phyloP scores from a whole-genome alignment of 2,888 invertebrate species.

The Melangyna quadrimaculata region DNA sequence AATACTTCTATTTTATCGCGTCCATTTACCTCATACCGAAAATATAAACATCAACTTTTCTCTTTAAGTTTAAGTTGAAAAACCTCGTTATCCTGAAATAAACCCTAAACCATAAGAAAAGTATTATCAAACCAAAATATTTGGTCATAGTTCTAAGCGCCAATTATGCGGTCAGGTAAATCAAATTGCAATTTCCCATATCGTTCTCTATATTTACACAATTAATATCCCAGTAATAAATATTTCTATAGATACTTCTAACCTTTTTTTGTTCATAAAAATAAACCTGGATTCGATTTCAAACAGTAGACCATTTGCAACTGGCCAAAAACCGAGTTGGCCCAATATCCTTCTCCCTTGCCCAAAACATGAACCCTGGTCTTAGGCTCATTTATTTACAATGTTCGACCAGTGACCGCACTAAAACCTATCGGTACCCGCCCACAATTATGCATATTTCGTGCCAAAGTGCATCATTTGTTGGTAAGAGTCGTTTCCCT shows the following conservation, averaged over 20 bases:
- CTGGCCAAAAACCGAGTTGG: slow-evolving; percentile 60
- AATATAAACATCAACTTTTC: background rate
- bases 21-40: slow-evolving; percentile 4
- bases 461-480: slow-evolving; percentile 69
- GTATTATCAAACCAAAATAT: slow-evolving; percentile 43
- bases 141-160: slow-evolving; percentile 56
- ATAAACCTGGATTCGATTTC: background rate
- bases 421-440: slow-evolving; percentile 62
- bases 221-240: slow-evolving; percentile 67
- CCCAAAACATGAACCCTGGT: slow-evolving; percentile 14
- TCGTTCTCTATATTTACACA: slow-evolving; percentile 28
- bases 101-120: slow-evolving; percentile 4
- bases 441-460: slow-evolving; percentile 67
- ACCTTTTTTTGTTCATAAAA: background rate
- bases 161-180: slow-evolving; percentile 70
- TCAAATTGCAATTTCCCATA: slow-evolving; percentile 64
- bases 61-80: slow-evolving; percentile 35
- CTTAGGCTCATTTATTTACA: slow-evolving; percentile 56
- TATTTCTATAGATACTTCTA: slow-evolving; percentile 1
- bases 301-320: slow-evolving; percentile 42
- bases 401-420: slow-evolving; percentile 66
- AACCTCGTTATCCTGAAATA: slow-evolving; percentile 29
- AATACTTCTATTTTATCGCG: no score
- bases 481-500: slow-evolving; percentile 3
- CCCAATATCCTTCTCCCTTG: slow-evolving; percentile 21